These are phyloP conservation scores for Labroides dimidiatus DNA, from an alignment of 2,797 vertebrate genomes.

Conservation along the genomic window DNA sequence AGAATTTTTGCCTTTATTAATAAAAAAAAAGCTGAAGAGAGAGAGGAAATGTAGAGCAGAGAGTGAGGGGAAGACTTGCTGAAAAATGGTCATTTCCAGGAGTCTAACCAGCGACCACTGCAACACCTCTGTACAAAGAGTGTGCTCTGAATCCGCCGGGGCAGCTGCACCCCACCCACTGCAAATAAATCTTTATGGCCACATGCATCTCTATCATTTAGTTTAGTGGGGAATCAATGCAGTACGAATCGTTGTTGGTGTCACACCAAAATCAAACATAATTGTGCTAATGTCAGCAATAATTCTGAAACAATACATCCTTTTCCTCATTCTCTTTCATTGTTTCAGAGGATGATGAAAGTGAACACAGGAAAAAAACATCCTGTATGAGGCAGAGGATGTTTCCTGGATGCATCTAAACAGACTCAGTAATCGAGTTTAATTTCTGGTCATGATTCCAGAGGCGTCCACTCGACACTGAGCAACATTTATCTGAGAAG, in stretches of 20 bases:
- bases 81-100: no score
- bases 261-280: not conserved
- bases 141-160: no score
- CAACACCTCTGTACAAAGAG: no score
- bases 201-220: not conserved
- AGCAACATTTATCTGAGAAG: constrained; percentile 10
- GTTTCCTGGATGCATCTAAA: constrained; percentile 43
- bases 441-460: constrained; percentile 39
- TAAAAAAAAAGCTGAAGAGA: no score
- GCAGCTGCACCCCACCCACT: not conserved
- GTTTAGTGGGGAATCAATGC: not conserved
- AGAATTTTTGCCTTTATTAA: no score
- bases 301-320: constrained; percentile 9
- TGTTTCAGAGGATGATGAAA: constrained; percentile 4
- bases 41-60: no score
- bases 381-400: constrained; percentile 20
- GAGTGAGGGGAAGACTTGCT: no score
- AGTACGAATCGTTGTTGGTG: not conserved
- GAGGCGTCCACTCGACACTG: constrained; percentile 18
- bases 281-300: constrained; percentile 2
- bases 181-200: not conserved
- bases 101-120: no score
- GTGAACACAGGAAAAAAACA: constrained; percentile 24
- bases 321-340: not conserved
- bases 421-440: constrained; percentile 38